Evolutionary conservation across 2,797 vertebrate species (phyloP).

Genomic region (Hoplostethus mediterraneus): DNA sequence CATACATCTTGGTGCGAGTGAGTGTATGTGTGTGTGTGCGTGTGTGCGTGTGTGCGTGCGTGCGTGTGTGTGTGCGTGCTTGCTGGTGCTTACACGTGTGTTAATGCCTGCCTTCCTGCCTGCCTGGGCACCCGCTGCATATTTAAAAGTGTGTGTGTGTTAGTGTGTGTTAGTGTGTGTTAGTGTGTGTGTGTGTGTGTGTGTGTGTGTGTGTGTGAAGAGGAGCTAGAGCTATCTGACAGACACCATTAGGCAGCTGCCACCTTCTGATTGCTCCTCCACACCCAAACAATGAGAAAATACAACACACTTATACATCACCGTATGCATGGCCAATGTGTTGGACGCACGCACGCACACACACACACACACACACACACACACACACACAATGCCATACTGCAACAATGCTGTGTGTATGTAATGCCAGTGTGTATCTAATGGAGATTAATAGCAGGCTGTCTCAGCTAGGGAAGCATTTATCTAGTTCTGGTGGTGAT

Average conservation of each 20-base stretch:
- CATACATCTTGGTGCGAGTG: neutral
- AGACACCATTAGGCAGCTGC: conserved; percentile 32
- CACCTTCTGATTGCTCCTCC: conserved; percentile 44
- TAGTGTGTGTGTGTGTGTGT: conserved; percentile 1
- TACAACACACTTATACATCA: conserved; percentile 4
- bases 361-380: neutral
- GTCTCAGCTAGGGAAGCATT: conserved; percentile 8
- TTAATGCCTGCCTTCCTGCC: too few relatives aligned
- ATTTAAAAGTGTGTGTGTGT: conserved; percentile 17
- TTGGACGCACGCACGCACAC: neutral
- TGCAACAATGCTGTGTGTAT: conserved; percentile 8
- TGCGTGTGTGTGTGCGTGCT: too few relatives aligned
- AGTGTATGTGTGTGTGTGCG: neutral
- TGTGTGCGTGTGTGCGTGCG: neutral
- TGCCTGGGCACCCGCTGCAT: conserved; percentile 1
- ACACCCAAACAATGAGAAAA: conserved; percentile 4
- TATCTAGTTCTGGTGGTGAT: conserved; percentile 6
- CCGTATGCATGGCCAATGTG: neutral
- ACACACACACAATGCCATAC: neutral
- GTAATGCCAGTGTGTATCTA: neutral
- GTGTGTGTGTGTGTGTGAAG: neutral
- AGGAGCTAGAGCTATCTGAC: conserved; percentile 8
- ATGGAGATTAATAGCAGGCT: conserved; percentile 34
- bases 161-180: too few relatives aligned
- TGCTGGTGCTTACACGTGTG: too few relatives aligned